Conservation (phyloP, 2,888 invertebrate genomes). For the Plebejus melissa region DNA sequence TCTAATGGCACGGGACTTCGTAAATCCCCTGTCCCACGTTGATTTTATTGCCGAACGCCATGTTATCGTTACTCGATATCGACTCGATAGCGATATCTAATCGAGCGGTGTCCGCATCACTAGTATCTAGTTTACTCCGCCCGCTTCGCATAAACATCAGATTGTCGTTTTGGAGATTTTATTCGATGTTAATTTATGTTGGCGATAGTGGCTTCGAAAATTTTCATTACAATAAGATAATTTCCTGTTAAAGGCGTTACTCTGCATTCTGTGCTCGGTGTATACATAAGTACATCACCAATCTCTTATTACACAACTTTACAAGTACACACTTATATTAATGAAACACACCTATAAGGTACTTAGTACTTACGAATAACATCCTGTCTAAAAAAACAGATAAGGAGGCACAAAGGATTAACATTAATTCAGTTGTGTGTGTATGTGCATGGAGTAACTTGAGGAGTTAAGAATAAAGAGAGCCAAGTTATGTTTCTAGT, state of each 20-base stretch:
- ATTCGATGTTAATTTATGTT: conserved; percentile 17
- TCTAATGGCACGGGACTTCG: conserved; percentile 34
- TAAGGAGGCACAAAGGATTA: too few relatives aligned
- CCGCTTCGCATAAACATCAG: conserved; percentile 18
- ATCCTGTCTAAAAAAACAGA: too few relatives aligned
- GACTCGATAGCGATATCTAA: conserved; percentile 37
- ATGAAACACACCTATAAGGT: too few relatives aligned
- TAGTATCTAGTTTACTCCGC: conserved; percentile 28
- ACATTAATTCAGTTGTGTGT: too few relatives aligned
- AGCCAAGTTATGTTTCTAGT: neutral
- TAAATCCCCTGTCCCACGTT: conserved; percentile 41
- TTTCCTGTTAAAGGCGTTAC: neutral
- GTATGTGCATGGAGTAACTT: too few relatives aligned
- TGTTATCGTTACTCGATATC: conserved; percentile 39
- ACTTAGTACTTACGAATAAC: too few relatives aligned
- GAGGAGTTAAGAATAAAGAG: too few relatives aligned
- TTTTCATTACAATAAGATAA: neutral
- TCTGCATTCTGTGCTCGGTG: neutral
- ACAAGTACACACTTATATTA: too few relatives aligned
- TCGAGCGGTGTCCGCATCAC: conserved; percentile 38
- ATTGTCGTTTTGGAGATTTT: conserved; percentile 19
- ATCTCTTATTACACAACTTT: too few relatives aligned
- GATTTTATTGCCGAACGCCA: conserved; percentile 41
- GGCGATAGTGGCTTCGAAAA: neutral
- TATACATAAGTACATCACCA: too few relatives aligned